Evolutionary conservation across 2,797 vertebrate species (phyloP), one percentile per base, ranked within the genome.

Genomic region (Brachymystax lenok): DNA sequence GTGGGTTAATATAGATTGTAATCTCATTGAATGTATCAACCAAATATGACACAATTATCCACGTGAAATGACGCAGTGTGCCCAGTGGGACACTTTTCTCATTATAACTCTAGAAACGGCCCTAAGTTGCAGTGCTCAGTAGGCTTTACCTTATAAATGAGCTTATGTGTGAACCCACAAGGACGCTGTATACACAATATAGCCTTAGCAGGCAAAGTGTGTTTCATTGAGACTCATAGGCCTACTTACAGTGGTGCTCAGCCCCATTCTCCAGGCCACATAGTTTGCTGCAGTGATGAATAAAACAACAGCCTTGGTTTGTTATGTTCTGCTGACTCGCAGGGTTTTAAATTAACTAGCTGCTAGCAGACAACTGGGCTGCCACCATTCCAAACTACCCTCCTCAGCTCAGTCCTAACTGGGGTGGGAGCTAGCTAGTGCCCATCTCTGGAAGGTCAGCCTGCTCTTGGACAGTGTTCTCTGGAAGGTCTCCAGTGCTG

Each of bases 221-320:
- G 40, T 46, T 46, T 63, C 10, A 24, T 3, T 24, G 21, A 27
- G 59, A 63, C 59, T 63, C 59, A n/a, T n/a, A 59, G 59, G 59
- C 21, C 59, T 12, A 24, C n/a, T 3, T 12, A 63, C 59, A 24
- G 5, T 17, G 16, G n/a, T 52, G 72, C 72, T 69, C 52, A 4
- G 74, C 74, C 73, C 24, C 73, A 84, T 90, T 86, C 86, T 85
- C 83, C 82, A 87, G 89, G 89, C 91, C 89, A 93, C 88, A 89
- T 85, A 89, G 86, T 88, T 83, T 83, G 85, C 92, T 86, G 90
- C 91, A 90, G 87, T 91, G 81, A 92, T 95, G 92, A 94, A 95
- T 95, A 93, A 95, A 95, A 93, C 93, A 95, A 89, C 86, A 95
- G 90, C 83, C 82, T 79, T 80, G 84, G 83, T 76, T 85, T 21